phyloP scores from a whole-genome alignment of 2,888 invertebrate species.

The Apoda limacodes region DNA sequence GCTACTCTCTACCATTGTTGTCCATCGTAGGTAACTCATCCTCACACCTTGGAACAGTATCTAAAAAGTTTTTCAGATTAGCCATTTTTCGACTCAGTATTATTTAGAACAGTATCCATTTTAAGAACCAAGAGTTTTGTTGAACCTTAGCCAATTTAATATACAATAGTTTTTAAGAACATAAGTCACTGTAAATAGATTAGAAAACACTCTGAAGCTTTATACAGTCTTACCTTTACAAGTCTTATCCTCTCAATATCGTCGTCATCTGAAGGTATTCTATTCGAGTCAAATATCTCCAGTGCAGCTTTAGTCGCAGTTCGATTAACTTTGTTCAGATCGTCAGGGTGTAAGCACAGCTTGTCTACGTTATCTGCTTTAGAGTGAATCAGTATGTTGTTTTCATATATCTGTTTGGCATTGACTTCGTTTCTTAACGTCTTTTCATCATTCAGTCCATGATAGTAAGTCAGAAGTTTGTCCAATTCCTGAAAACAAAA shows the following conservation, averaged over 20 bases:
- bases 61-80: too few relatives aligned
- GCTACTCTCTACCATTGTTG: too few relatives aligned
- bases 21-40: too few relatives aligned
- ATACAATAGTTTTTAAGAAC: too few relatives aligned
- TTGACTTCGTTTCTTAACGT: constrained; percentile 16
- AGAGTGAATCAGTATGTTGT: constrained; percentile 3
- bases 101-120: too few relatives aligned
- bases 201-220: too few relatives aligned
- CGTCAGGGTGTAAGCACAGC: constrained; percentile 20
- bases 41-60: too few relatives aligned
- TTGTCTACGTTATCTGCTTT: constrained; percentile 6
- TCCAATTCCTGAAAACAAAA: constrained; percentile 25
- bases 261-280: constrained; percentile 9
- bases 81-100: too few relatives aligned
- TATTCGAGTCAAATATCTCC: constrained; percentile 10
- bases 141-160: too few relatives aligned
- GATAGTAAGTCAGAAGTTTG: constrained; percentile 17
- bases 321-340: constrained; percentile 15
- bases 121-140: too few relatives aligned
- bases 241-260: constrained; percentile 12
- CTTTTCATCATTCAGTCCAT: constrained; percentile 25
- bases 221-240: too few relatives aligned
- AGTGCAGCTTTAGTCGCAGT: constrained; percentile 13
- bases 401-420: constrained; percentile 22
- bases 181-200: too few relatives aligned